Percentiles rank a stretch among this genome's conserved stretches.
These are phyloP conservation scores for Cacatua alba DNA, from an alignment of 2,113 vertebrate species.

Conservation along the genomic window DNA sequence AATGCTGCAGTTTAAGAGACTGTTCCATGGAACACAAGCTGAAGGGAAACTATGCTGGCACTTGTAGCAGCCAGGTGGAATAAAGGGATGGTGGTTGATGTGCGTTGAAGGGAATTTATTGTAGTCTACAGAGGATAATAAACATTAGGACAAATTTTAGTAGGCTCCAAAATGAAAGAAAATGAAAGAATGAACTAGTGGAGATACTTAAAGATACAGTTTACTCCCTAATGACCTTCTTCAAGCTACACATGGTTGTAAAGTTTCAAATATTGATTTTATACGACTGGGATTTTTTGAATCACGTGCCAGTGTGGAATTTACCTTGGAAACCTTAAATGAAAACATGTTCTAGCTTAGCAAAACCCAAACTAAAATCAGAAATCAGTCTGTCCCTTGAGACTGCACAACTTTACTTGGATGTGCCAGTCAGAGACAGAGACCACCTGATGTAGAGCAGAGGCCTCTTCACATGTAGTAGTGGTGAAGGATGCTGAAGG, in stretches of 20 bases:
- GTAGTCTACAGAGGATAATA: slow-evolving; percentile 6
- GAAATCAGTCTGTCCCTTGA: not conserved
- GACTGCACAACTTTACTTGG: not conserved
- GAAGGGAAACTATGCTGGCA: not conserved
- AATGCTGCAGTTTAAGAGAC: not conserved
- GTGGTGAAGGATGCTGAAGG: not conserved
- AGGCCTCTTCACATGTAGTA: not conserved
- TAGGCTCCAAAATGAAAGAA: slow-evolving; percentile 20
- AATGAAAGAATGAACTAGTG: not conserved
- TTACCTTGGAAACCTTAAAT: slow-evolving; percentile 17
- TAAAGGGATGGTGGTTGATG: fast-evolving
- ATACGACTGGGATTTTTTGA: not conserved
- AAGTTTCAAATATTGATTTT: not conserved
- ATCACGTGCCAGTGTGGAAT: not conserved
- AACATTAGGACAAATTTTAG: slow-evolving; percentile 24
- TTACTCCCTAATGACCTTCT: slow-evolving; percentile 12
- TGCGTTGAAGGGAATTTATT: not conserved
- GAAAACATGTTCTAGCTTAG: not conserved
- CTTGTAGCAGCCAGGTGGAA: not conserved
- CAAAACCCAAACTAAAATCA: not conserved
- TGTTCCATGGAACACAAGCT: not conserved
- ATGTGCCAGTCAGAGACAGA: not conserved
- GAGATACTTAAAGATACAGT: not conserved
- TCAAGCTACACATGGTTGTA: not conserved
- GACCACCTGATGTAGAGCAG: not conserved